phyloP scores from a whole-genome alignment of 92 coral and sea anemone species.

The Epizoanthus rinbou region DNA sequence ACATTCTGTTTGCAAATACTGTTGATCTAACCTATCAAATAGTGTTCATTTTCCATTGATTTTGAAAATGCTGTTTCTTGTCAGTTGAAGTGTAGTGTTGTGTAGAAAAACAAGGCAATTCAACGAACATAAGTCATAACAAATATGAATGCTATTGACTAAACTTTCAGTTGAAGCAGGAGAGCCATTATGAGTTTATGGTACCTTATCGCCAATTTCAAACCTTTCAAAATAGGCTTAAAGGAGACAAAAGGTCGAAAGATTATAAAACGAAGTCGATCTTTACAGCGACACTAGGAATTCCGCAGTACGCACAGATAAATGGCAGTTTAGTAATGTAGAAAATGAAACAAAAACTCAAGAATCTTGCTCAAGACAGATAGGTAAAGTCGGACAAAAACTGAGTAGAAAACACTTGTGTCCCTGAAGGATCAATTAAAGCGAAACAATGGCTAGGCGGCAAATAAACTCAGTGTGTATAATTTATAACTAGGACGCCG shows the following conservation, averaged over 20 bases:
- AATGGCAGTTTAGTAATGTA: not conserved
- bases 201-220: not conserved
- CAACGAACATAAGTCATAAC: not conserved
- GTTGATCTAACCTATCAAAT: not conserved
- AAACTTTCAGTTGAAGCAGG: not conserved
- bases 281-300: too few species aligned
- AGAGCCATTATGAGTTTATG: not conserved
- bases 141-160: not conserved
- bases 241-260: conserved; percentile 2
- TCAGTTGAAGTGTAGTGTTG: not conserved
- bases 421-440: conserved; percentile 16
- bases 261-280: conserved; percentile 1
- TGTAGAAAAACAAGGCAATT: conserved; percentile 7
- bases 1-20: not conserved
- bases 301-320: too few species aligned
- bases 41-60: not conserved
- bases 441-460: conserved; percentile 18
- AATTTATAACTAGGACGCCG: conserved; percentile 10
- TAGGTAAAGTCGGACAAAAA: not conserved
- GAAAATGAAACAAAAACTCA: not conserved
- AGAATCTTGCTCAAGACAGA: not conserved
- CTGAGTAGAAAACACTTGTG: conserved; percentile 26
- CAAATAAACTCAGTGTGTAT: conserved; percentile 27
- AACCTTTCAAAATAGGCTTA: not conserved
- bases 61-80: not conserved